Base-by-base conservation (phyloP, 2,797 vertebrate genomes). In the Danio tinwini region DNA sequence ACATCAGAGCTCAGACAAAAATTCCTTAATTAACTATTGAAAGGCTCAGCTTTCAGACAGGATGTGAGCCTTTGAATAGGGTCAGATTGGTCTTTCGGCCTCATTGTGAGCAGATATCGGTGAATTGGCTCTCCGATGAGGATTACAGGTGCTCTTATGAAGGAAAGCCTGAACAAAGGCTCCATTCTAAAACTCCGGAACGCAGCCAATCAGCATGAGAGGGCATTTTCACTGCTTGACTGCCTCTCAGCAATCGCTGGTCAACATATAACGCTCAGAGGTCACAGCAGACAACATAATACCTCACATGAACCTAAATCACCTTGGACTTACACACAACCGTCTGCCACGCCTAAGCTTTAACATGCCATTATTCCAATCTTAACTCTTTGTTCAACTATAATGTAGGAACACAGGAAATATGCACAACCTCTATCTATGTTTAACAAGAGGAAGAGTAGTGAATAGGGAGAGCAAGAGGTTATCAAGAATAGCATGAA, bases 111-210 rank as follows among this genome's bases (percentile, higher is more conserved):
- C 64, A 75, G 65, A 81, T 84, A 86, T 86, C 82, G 72, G 50
- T 47, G 67, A 74, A 74, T 81, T 49, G 29, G 76, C 73, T 78
- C 70, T 74, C 56, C 74, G 71, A 69, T 21, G 74, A 69, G 68
- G 80, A 84, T 71, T 82, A 82, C 84, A 88, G 79, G 84, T 86
- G 82, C 78, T 55, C 77, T 65, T 78, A 83, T 80, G 78, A 80
- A 63, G 64, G 65, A 76, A 55, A 58, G 47, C 40, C 5, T n/a
- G 42, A 84, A 88, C 83, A 88, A 86, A 82, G 80, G 39, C 68
- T 61, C 68, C 80, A 84, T 88, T 88, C 77, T 85, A 52, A 53
- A 49, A 17, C 14, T n/a, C 64, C 76, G 56, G 74, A 83, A 78
- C 39, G 21, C 45, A 76, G 82, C 58, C 59, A 74, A 73, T 82